These are phyloP conservation scores for Bos javanicus DNA, from an alignment of 2,113 vertebrate species.

Conservation along the genomic window DNA sequence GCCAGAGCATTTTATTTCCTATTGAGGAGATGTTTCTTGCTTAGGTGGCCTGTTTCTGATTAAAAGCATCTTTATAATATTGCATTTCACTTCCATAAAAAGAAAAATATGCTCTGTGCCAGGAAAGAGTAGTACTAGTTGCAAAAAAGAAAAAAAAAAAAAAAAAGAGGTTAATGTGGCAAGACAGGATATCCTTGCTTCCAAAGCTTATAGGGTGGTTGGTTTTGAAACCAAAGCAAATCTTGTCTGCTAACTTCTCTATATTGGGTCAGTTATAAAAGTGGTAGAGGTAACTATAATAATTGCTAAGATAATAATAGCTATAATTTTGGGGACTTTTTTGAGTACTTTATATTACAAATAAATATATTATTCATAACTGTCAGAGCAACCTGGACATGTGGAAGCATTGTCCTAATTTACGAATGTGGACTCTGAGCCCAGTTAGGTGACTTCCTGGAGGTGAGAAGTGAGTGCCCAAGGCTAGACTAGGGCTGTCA, in stretches of 20 bases:
- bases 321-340: not conserved
- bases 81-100: conserved; percentile 16
- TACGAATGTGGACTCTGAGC: not conserved
- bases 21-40: conserved; percentile 27
- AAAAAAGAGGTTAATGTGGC: not conserved
- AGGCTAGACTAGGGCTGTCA: not conserved
- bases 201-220: not conserved
- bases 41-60: conserved; percentile 39
- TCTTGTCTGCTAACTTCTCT: not conserved
- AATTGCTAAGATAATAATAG: not conserved
- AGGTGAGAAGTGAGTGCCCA: not conserved
- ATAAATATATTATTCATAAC: not conserved
- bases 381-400: not conserved
- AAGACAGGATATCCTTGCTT: not conserved
- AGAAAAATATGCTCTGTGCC: not conserved
- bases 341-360: no score
- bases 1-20: not conserved
- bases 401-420: not conserved
- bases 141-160: not conserved
- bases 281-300: not conserved
- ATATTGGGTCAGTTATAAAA: not conserved
- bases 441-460: not conserved
- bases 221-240: not conserved
- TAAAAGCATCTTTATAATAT: conserved; percentile 32
- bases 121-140: not conserved